Evolutionary conservation across 2,888 invertebrate species (phyloP), one percentile per base, ranked within the genome.

Genomic region (Lasius fuliginosus): DNA sequence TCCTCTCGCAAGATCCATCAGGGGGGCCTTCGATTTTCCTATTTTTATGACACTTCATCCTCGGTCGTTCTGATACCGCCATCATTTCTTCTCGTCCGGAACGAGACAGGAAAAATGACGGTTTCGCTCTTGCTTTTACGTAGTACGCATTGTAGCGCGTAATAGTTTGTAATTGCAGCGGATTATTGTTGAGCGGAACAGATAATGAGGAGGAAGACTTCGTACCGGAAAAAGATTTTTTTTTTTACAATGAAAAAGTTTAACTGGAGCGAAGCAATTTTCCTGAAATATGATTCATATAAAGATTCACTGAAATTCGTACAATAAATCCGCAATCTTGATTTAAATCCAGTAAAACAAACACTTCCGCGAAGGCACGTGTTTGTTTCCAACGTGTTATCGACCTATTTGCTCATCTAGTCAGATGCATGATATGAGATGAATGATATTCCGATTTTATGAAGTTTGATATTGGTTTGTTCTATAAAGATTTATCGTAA

Each of bases 41-140:
- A 79, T 60, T 36, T 60, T 81, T 33, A 36, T 79, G 79, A 71
- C 79, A 81, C 73, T 81, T 49, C 73, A 81, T 71, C 76, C 77
- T 53, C 33, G 64, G 11, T 64, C 82, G 82, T 56, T 82, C 53
- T 36, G 76, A 82, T 64, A 76, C 27, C 76, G 53, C 23, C 30
- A 42, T 58, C 74, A 33, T 82, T 33, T 40, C 53, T 64, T 33
- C 53, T 64, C 30, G 40, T 65, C 23, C 18, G 49, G 46, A 81
- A 46, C 23, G 58, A 46, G 49, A 33, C 30, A 27, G 49, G 64
- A 9, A 75, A 33, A 75, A 40, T 5, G n/a, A 58, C n/a, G 33
- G 12, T 76, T 53, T 36, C 36, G 33, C 36, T 62, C 33, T 33
- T 18, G n/a, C 12, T 18, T 36, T 60, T 69, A n/a, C 33, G 58